Base-by-base conservation (phyloP, 1,140 invertebrate species). In the Hypsibius dujardini region DNA sequence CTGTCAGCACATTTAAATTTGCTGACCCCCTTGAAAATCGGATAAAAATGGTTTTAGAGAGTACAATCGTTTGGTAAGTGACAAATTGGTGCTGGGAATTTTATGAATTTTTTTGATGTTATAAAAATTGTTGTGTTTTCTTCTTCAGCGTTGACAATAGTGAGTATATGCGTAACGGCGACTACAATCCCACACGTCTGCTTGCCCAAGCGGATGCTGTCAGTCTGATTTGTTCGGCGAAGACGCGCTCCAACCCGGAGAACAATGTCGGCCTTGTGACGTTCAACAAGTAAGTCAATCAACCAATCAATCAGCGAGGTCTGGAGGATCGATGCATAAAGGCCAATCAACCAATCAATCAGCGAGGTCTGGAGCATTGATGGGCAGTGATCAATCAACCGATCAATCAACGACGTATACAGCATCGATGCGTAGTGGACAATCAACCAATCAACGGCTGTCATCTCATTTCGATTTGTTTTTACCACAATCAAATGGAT, bases 141-240 rank as follows among this genome's bases (percentile, higher is more conserved):
- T 14, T 75, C 81, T 82, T 70, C 77, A 95, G 92, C 85, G 92
- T 99, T 72, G 95, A 99, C 82, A 98, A 97, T 80, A 98, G 94
- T 82, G 95, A 99, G 79, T 99, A 89, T 79, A 98, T 98, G 92
- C 85, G 96, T 80, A 99, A 98, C 88, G 95, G 95, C 76, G 95
- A 99, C 82, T 98, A 96, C 81, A 80, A 95, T 72, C 95, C 95
- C 47, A 95, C 94, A 12, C 84, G 95, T 76, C 83, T 98, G 69
- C 94, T 97, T 82, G 93, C 94, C 46, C 94, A 98, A 78, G 94
- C 95, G 81, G 95, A 99, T 85, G 95, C 95, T 67, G 94, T 98
- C 42, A 95, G 95, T 81, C 82, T 98, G 75, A 88, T 99, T 59
- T 95, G 94, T 79, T 89, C 95, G 79, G 93, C 92, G 46, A 98